Evolutionary conservation across 2,888 invertebrate species (phyloP).

Genomic region (Ceramica pisi): DNA sequence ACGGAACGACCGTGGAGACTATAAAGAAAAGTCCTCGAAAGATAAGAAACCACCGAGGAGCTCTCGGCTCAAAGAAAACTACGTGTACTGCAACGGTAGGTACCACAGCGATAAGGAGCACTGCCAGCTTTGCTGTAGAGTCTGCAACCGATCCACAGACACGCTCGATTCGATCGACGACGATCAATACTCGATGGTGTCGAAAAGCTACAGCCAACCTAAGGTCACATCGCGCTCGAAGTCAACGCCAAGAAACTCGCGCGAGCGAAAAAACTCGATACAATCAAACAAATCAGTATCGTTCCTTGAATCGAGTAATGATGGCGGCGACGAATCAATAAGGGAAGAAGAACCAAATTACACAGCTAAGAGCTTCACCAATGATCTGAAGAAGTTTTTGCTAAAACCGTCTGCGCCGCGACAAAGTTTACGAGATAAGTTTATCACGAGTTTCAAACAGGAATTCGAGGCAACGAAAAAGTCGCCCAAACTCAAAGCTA

Average conservation of each 20-base stretch:
- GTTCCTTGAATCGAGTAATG: slow-evolving; percentile 86
- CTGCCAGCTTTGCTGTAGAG: slow-evolving; percentile 83
- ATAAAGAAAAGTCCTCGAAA: slow-evolving; percentile 63
- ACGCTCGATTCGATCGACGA: slow-evolving; percentile 85
- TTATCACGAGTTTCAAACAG: slow-evolving; percentile 87
- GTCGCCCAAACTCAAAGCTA: slow-evolving; percentile 87
- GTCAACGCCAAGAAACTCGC: slow-evolving; percentile 69
- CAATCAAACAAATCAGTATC: slow-evolving; percentile 89
- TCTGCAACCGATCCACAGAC: slow-evolving; percentile 84
- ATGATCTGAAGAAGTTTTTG: slow-evolving; percentile 88
- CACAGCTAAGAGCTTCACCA: slow-evolving; percentile 89
- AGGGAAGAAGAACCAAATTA: slow-evolving; percentile 85
- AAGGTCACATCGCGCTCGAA: slow-evolving; percentile 72
- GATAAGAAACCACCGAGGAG: slow-evolving; percentile 68
- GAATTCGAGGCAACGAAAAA: slow-evolving; percentile 86
- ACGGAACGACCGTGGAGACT: slow-evolving; percentile 63
- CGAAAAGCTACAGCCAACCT: slow-evolving; percentile 82
- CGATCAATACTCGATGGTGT: slow-evolving; percentile 82
- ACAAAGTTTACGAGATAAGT: slow-evolving; percentile 86
- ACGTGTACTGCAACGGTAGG: slow-evolving; percentile 83
- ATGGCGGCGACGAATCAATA: slow-evolving; percentile 82
- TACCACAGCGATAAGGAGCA: slow-evolving; percentile 84
- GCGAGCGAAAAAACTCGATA: slow-evolving; percentile 84
- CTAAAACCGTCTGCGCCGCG: slow-evolving; percentile 86
- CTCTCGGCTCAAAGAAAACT: slow-evolving; percentile 73